Evolutionary conservation across 2,797 vertebrate species (phyloP).

Genomic region (Lutjanus argentimaculatus): DNA sequence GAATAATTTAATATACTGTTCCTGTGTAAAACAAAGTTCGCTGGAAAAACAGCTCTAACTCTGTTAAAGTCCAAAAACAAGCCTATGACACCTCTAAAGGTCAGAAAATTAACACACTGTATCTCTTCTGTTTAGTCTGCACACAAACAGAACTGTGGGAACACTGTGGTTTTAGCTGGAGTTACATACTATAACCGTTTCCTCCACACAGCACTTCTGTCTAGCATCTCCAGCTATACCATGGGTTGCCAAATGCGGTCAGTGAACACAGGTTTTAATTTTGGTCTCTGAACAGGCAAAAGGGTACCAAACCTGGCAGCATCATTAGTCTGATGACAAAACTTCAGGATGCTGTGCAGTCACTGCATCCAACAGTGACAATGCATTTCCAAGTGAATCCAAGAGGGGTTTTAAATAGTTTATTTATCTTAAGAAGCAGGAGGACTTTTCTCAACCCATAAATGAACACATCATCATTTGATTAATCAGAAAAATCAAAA

Average conservation of each 20-base stretch:
- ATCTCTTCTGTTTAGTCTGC: not conserved
- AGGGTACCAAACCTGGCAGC: not conserved
- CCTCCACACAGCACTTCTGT: not conserved
- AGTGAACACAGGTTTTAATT: constrained; percentile 4
- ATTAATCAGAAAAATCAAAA: too few species aligned
- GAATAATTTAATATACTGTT: constrained; percentile 2
- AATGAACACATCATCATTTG: too few species aligned
- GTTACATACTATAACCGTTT: not conserved
- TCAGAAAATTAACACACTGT: not conserved
- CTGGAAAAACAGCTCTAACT: not conserved
- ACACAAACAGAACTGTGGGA: not conserved
- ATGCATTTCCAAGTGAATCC: too few species aligned
- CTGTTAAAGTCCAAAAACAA: not conserved
- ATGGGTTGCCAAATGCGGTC: not conserved
- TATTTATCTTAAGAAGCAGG: not conserved
- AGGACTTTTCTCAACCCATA: too few species aligned
- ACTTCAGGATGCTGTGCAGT: not conserved
- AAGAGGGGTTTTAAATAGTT: too few species aligned
- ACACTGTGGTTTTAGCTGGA: not conserved
- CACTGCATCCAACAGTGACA: not conserved
- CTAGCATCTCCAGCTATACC: not conserved
- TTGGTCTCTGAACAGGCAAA: constrained; percentile 17
- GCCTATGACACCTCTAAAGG: not conserved
- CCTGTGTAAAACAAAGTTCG: not conserved
- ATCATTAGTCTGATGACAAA: not conserved